A percentile compares a stretch with the other conserved stretches of the same genome.
Evolutionary conservation across 2,797 vertebrate species (phyloP).

Genomic region (Netta rufina): DNA sequence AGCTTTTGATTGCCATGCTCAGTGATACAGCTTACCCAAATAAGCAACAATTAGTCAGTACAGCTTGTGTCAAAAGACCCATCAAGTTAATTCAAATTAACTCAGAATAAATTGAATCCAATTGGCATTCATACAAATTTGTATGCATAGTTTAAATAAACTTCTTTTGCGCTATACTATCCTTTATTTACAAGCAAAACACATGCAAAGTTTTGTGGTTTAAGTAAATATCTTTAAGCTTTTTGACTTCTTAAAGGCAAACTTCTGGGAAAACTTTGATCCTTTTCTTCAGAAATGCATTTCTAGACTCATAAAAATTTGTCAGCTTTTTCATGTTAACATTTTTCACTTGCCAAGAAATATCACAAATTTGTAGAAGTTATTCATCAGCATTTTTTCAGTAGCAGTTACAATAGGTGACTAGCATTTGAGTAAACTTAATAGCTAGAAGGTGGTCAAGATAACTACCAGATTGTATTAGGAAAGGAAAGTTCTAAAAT

Average conservation of each 20-base stretch:
- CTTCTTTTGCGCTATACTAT: conserved; percentile 52
- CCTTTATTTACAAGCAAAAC: conserved; percentile 66
- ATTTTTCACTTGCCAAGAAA: not conserved
- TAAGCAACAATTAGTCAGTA: conserved; percentile 76
- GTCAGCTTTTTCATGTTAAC: not conserved
- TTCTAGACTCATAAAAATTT: not conserved
- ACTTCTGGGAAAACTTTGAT: not conserved
- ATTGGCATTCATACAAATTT: conserved; percentile 67
- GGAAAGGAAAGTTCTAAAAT: not conserved
- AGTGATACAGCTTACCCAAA: conserved; percentile 71
- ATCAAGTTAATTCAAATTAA: conserved; percentile 80
- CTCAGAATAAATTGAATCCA: conserved; percentile 76
- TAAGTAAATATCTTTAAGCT: conserved; percentile 26
- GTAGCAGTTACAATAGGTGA: not conserved
- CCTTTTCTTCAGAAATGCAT: not conserved
- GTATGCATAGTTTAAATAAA: conserved; percentile 69
- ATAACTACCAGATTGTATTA: not conserved
- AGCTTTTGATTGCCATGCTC: conserved; percentile 69
- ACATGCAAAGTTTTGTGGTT: conserved; percentile 11
- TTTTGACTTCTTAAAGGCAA: conserved; percentile 6
- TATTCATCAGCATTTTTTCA: not conserved
- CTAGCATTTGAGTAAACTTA: not conserved
- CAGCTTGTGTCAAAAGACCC: conserved; percentile 75
- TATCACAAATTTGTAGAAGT: not conserved
- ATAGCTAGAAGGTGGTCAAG: not conserved